Evolutionary conservation across 2,113 vertebrate genomes (phyloP).

Genomic region (Crypturellus undulatus): DNA sequence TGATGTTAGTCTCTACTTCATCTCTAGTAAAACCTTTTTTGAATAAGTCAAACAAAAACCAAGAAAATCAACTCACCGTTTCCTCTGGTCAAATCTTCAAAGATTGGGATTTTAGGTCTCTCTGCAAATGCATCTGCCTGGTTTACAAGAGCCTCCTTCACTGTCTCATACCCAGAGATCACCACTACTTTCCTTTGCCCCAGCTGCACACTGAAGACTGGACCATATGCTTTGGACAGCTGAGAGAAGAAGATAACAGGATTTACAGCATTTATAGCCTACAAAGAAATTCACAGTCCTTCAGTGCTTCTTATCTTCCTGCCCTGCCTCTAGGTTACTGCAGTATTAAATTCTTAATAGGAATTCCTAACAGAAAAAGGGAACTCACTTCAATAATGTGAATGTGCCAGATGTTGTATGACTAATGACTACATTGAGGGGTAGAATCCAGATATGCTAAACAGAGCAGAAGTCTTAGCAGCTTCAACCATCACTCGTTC

Average conservation of each 20-base stretch:
- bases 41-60: neutral
- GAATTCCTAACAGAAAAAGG: neutral
- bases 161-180: constrained; percentile 72
- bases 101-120: constrained; percentile 54
- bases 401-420: neutral
- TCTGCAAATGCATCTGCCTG: constrained; percentile 72
- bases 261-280: neutral
- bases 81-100: constrained; percentile 59
- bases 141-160: constrained; percentile 76
- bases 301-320: neutral
- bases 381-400: neutral
- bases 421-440: neutral
- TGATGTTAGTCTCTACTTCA: neutral
- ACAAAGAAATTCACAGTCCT: neutral
- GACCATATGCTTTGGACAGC: constrained; percentile 58
- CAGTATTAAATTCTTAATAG: neutral
- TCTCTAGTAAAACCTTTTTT: neutral
- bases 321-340: neutral
- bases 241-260: neutral
- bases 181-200: constrained; percentile 63
- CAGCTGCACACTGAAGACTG: constrained; percentile 62
- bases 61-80: constrained; percentile 42
- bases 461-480: neutral
- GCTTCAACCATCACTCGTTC: neutral
- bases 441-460: neutral